These are phyloP conservation scores for Liparis tanakae DNA, from an alignment of 2,797 vertebrate genomes.

Conservation along the genomic window DNA sequence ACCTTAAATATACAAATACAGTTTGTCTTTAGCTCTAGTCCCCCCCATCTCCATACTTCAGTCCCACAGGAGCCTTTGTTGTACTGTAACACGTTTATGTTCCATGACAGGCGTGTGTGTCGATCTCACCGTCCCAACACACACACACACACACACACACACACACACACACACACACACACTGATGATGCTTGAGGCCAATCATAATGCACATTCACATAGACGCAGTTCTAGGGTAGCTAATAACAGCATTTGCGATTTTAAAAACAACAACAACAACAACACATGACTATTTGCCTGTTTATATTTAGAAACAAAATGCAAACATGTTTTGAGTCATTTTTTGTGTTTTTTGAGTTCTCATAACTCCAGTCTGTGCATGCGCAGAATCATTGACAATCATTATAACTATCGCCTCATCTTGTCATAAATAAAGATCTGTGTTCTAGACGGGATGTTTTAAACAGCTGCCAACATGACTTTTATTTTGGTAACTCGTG, in stretches of 20 bases:
- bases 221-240: constrained; percentile 2
- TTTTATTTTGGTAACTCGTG: constrained; percentile 17
- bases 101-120: constrained; percentile 67
- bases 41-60: constrained; percentile 63
- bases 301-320: constrained; percentile 1
- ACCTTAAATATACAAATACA: constrained; percentile 2
- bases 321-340: constrained; percentile 30
- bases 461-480: background rate
- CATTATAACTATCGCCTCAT: constrained; percentile 81
- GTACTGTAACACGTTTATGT: constrained; percentile 69
- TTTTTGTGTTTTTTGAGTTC: constrained; percentile 57
- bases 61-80: constrained; percentile 73
- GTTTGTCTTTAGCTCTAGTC: constrained; percentile 27
- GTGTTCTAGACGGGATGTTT: constrained; percentile 54
- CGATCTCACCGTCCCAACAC: constrained; percentile 40
- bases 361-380: constrained; percentile 69
- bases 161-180: too few relatives aligned
- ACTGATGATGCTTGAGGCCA: constrained; percentile 22
- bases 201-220: constrained; percentile 14
- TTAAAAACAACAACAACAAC: background rate
- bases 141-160: background rate
- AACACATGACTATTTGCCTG: background rate
- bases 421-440: constrained; percentile 73
- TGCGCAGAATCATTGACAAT: constrained; percentile 73
- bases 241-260: background rate